These are phyloP conservation scores for Molossus molossus DNA, from an alignment of 2,797 vertebrate species.

Conservation along the genomic window DNA sequence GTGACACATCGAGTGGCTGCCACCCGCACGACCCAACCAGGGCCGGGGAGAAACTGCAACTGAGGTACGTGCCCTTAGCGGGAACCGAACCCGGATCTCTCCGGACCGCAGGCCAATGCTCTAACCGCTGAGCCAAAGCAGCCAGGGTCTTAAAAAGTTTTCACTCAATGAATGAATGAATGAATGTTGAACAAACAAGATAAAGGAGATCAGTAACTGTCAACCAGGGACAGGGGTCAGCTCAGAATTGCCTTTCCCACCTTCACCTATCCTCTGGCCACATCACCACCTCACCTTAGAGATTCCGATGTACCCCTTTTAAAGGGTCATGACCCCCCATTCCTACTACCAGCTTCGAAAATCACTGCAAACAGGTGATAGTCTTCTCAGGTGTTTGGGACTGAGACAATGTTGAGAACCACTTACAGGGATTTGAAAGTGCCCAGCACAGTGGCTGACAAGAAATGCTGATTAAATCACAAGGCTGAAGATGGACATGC, in stretches of 20 bases:
- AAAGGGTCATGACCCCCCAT: neutral
- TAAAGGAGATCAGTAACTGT: neutral
- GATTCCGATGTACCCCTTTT: neutral
- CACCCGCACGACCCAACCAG: too few relatives aligned
- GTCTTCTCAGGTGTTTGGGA: neutral
- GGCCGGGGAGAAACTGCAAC: too few relatives aligned
- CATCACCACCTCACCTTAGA: neutral
- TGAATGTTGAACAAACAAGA: neutral
- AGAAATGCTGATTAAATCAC: conserved; percentile 35
- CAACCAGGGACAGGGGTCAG: neutral
- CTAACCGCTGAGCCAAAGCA: too few relatives aligned
- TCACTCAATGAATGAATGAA: conserved; percentile 34
- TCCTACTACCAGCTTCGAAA: neutral
- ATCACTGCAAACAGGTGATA: neutral
- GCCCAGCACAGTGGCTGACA: neutral
- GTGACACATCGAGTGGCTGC: too few relatives aligned
- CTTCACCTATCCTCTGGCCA: conserved; percentile 33
- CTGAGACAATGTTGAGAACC: neutral
- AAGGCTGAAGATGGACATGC: neutral
- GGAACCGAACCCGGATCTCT: too few relatives aligned
- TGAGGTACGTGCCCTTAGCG: too few relatives aligned
- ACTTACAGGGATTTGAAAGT: neutral
- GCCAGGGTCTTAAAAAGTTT: neutral
- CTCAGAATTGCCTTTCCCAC: neutral
- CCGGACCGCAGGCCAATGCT: too few relatives aligned